Base-by-base conservation (phyloP, 2,888 invertebrate species). In the Agriotes lineatus region DNA sequence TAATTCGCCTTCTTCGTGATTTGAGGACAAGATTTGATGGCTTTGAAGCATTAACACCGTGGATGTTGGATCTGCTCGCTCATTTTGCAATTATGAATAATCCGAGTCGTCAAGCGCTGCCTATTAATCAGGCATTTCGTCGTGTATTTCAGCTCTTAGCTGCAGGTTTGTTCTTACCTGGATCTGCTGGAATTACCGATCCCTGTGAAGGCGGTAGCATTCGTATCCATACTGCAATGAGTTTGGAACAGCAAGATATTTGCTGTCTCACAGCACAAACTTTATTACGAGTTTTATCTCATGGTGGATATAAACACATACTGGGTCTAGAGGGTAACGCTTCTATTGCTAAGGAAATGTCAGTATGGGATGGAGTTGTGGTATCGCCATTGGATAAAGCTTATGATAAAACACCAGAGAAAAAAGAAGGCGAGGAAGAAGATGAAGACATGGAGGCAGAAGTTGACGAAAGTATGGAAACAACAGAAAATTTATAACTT, bases 21-120 rank as follows among this genome's bases (percentile, higher is more conserved):
- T 88, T 99, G 78, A 91, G 95, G 76, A 90, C 90, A 59, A 90
- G 99, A 12, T 98, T 96, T 85, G 90, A 93, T 71, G 97, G 97
- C 0, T 90, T 99, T 68, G 90, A 94, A 69, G 93, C 96, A 0
- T 87, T 99, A 6, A 95, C 95, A 0, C 96, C 97, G 0, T 99
- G 99, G 99, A 96, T 97, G 91, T 86, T 99, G 33, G 98, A 99
- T 86, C 88, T 99, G 42, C 87, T 99, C 78, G 96, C 97, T 0
- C 97, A 99, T 85, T 95, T 97, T 86, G 93, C 96, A 69, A 95
- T 98, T 74, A 95, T 97, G 94, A 97, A 96, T 84, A 97, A 97
- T 85, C 96, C 97, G 0, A 93, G 93, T 63, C 85, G 97, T 10
- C 96, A 97, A 85, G 96, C 97, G 0, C 83, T 99, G 69, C 93